A percentile compares a stretch with the other conserved stretches of the same genome.
These are phyloP conservation scores for Epinotia nisella DNA, from an alignment of 2,888 invertebrate genomes.

Conservation along the genomic window DNA sequence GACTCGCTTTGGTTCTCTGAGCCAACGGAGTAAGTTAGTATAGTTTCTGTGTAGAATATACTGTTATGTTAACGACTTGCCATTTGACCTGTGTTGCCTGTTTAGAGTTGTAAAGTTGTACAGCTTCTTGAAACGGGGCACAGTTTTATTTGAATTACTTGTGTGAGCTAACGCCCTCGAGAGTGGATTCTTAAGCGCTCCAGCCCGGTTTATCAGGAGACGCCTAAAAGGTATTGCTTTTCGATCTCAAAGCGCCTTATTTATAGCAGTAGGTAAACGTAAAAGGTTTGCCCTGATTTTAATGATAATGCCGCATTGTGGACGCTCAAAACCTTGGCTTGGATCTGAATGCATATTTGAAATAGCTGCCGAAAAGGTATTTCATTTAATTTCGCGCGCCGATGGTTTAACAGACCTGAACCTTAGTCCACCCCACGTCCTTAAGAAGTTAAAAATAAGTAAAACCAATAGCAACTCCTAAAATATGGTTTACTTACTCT, in stretches of 20 bases:
- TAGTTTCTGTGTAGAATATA: too few species aligned
- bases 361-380: conserved; percentile 10
- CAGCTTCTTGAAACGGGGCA: too few species aligned
- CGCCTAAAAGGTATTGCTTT: conserved; percentile 41
- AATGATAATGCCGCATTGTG: conserved; percentile 33
- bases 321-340: conserved; percentile 6
- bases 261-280: conserved; percentile 34
- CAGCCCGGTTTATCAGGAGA: conserved; percentile 35
- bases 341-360: conserved; percentile 18
- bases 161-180: conserved; percentile 23
- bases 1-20: too few species aligned
- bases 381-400: conserved; percentile 16
- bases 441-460: too few species aligned
- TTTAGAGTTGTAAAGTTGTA: too few species aligned
- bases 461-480: too few species aligned
- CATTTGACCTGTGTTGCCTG: too few species aligned
- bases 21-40: too few species aligned
- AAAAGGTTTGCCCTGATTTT: conserved; percentile 39
- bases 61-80: too few species aligned
- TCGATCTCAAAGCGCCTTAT: conserved; percentile 40
- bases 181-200: conserved; percentile 28
- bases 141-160: background rate
- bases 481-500: too few species aligned
- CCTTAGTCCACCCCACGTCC: background rate
- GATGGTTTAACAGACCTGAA: background rate